Conservation (phyloP, 2,113 vertebrate genomes). For the Ascaphus truei region DNA sequence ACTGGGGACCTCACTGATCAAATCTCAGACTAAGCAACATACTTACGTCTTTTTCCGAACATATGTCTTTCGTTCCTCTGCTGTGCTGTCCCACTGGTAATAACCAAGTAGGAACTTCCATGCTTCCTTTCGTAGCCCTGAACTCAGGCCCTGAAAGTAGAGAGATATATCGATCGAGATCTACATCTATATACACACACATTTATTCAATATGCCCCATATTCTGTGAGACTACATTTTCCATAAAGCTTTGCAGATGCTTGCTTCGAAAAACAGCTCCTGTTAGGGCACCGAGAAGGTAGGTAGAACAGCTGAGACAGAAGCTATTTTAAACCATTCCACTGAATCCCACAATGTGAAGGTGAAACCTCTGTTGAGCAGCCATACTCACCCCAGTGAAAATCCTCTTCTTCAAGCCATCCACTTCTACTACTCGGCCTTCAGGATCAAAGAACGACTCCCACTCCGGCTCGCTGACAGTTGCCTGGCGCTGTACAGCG, state of each 20-base stretch:
- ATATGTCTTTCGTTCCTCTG: slow-evolving; percentile 71
- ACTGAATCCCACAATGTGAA: background rate
- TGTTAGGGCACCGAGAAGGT: background rate
- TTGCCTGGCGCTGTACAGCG: slow-evolving; percentile 59
- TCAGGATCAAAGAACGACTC: slow-evolving; percentile 69
- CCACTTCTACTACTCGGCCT: slow-evolving; percentile 66
- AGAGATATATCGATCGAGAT: too few relatives aligned
- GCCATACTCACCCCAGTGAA: slow-evolving; percentile 75
- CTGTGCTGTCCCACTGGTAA: slow-evolving; percentile 77
- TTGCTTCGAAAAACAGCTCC: background rate
- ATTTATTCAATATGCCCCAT: too few relatives aligned
- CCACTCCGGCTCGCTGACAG: slow-evolving; percentile 71
- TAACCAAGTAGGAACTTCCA: slow-evolving; percentile 89
- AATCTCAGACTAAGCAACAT: background rate
- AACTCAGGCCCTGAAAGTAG: slow-evolving; percentile 68
- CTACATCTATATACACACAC: too few relatives aligned
- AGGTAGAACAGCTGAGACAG: background rate
- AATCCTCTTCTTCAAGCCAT: slow-evolving; percentile 68
- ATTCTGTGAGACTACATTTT: too few relatives aligned
- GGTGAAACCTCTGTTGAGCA: background rate
- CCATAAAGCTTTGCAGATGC: too few relatives aligned
- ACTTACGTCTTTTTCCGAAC: slow-evolving; percentile 76
- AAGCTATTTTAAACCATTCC: too few relatives aligned
- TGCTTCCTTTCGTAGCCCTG: slow-evolving; percentile 69
- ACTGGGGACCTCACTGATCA: background rate